phyloP scores from a whole-genome alignment of 2,888 invertebrate species.

The Acleris cristana region DNA sequence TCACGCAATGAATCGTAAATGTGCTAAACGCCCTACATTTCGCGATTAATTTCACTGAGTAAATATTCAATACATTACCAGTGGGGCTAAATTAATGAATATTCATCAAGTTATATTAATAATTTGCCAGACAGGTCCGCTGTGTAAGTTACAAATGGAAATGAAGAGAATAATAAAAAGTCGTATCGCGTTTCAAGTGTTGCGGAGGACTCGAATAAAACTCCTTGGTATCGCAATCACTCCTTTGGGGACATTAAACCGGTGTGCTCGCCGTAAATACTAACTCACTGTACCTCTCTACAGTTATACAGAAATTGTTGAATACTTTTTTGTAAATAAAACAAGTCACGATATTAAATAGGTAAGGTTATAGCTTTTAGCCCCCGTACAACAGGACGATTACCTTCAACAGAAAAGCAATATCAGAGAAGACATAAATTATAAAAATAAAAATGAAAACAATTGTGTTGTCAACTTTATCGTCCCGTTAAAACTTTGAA shows the following conservation, averaged over 20 bases:
- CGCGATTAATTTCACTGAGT: constrained; percentile 36
- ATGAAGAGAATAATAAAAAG: constrained; percentile 23
- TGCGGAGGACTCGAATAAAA: constrained; percentile 20
- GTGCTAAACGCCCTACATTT: constrained; percentile 41
- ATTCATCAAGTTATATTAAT: constrained; percentile 29
- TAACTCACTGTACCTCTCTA: constrained; percentile 1
- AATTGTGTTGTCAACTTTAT: no score
- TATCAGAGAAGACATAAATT: no score
- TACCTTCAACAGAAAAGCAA: no score
- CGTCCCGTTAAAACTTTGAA: no score
- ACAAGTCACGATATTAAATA: no score
- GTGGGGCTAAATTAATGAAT: constrained; percentile 19
- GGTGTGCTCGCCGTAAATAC: constrained; percentile 22
- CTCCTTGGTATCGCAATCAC: constrained; percentile 29
- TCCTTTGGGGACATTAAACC: constrained; percentile 35
- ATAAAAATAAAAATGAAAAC: no score
- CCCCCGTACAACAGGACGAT: no score
- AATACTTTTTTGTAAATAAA: no score
- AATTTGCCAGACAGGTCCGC: constrained; percentile 17
- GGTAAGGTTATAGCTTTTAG: no score
- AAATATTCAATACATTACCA: constrained; percentile 30
- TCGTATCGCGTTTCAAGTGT: constrained; percentile 22
- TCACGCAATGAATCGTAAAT: constrained; percentile 57
- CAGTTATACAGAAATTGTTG: background rate
- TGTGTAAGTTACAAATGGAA: constrained; percentile 17